Evolutionary conservation across 2,888 invertebrate genomes (phyloP), one percentile per base, ranked within the genome.

Genomic region (Drosophila helvetica): DNA sequence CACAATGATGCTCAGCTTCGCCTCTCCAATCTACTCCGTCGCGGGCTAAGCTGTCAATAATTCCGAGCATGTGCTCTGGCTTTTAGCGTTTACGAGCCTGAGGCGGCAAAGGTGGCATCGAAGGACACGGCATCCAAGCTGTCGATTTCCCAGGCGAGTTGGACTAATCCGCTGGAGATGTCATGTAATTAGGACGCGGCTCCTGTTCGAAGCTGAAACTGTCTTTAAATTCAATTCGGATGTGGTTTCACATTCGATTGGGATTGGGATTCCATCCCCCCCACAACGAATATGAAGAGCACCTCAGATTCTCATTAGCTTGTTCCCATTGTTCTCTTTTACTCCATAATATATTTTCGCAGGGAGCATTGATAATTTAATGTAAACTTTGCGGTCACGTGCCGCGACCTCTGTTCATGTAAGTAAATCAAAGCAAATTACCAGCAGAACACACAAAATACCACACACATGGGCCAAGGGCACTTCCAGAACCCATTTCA

Each of bases 141-240:
- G 89, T 70, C 85, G 77, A 90, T 90, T 88, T 88, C 88, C 88
- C 88, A 88, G 75, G 89, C 83, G 83, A 88, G 27, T 83, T 88
- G 63, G 54, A 53, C 57, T 88, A 88, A 83, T 84, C 86, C 86
- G 67, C 43, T 59, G 70, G 61, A 74, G 66, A 66, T 73, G 80
- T 70, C 70, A 48, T 78, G 79, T 88, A 84, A 88, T 88, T 83
- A 84, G 88, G 66, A 45, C 43, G 55, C 47, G 52, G 33, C 61
- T 72, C 46, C 18, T 25, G 22, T 25, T 50, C 22, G 48, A 56
- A 61, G 54, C 22, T 18, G 42, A 45, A 60, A 52, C 54, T 55
- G 54, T 58, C 66, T 82, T 85, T 58, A 75, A 82, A 67, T 66
- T 79, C 65, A 75, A 79, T 78, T 80, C 50, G 60, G 59, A 74